phyloP scores from a whole-genome alignment of 2,888 invertebrate genomes.

The Nomada fabriciana region DNA sequence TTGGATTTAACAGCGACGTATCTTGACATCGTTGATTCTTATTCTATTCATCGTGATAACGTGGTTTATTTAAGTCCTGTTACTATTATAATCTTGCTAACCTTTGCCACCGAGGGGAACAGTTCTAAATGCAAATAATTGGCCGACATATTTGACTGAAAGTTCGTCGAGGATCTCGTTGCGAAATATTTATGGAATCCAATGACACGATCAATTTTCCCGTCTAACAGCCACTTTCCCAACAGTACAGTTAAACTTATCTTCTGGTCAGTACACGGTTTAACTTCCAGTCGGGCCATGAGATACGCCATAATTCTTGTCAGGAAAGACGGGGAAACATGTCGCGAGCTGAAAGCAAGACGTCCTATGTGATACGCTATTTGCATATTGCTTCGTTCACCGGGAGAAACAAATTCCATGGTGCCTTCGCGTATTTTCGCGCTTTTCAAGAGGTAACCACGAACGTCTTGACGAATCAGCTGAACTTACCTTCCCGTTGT shows the following conservation, averaged over 20 bases:
- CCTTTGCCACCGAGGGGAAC: not conserved
- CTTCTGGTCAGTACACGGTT: conserved; percentile 10
- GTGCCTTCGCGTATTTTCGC: not conserved
- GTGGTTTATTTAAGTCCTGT: too few species aligned
- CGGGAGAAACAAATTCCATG: not conserved
- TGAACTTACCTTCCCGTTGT: not conserved
- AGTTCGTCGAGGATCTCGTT: not conserved
- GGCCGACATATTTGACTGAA: too few species aligned
- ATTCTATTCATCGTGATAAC: not conserved
- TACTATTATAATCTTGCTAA: not conserved
- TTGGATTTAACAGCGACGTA: not conserved
- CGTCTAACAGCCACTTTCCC: conserved; percentile 28
- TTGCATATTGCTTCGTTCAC: conserved; percentile 1
- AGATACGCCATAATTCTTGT: conserved; percentile 33
- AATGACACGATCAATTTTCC: conserved; percentile 17
- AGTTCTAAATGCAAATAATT: not conserved
- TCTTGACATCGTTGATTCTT: not conserved
- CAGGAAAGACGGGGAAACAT: conserved; percentile 3
- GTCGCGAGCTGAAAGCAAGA: conserved; percentile 17
- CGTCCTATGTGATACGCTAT: conserved; percentile 8
- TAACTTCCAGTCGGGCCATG: conserved; percentile 16
- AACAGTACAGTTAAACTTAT: conserved; percentile 38
- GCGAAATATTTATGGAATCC: not conserved
- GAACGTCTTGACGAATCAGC: not conserved
- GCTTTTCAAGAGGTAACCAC: not conserved